Conservation (phyloP, 2,113 vertebrate species). For the Eupsittula cactorum region DNA sequence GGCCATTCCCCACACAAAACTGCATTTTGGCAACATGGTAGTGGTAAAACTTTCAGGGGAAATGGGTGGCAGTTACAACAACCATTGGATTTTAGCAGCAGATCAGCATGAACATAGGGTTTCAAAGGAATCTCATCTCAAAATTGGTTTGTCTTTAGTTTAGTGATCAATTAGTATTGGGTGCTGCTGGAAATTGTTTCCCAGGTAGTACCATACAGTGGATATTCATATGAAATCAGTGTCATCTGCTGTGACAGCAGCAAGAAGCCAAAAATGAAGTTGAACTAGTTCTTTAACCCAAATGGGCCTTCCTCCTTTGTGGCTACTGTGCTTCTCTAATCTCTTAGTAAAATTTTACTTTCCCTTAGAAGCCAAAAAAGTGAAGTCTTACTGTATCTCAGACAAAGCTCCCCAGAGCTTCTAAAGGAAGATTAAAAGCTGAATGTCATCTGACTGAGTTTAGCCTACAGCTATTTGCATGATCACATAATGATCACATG, state of each 20-base stretch:
- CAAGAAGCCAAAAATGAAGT: not conserved
- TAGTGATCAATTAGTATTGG: not conserved
- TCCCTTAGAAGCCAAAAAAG: not conserved
- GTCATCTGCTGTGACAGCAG: not conserved
- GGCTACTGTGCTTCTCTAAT: not conserved
- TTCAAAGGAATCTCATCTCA: not conserved
- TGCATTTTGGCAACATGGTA: not conserved
- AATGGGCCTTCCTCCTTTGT: not conserved
- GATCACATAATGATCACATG: not conserved
- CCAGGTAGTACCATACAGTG: fast-evolving
- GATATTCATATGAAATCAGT: not conserved
- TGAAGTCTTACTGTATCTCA: not conserved
- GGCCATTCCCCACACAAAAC: not conserved
- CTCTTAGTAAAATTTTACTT: not conserved
- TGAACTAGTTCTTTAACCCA: not conserved
- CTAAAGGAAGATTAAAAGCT: constrained; percentile 20
- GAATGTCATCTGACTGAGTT: not conserved
- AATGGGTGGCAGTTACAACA: not conserved
- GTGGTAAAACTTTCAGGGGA: not conserved
- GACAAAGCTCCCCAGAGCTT: not conserved
- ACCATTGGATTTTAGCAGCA: not conserved
- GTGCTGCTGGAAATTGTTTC: not conserved
- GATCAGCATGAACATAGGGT: fast-evolving
- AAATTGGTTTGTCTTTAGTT: not conserved
- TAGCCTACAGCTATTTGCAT: constrained; percentile 17